A percentile compares a stretch with the other conserved stretches of the same genome.
Evolutionary conservation across 2,113 vertebrate species (phyloP).

Genomic region (Clupea harengus): DNA sequence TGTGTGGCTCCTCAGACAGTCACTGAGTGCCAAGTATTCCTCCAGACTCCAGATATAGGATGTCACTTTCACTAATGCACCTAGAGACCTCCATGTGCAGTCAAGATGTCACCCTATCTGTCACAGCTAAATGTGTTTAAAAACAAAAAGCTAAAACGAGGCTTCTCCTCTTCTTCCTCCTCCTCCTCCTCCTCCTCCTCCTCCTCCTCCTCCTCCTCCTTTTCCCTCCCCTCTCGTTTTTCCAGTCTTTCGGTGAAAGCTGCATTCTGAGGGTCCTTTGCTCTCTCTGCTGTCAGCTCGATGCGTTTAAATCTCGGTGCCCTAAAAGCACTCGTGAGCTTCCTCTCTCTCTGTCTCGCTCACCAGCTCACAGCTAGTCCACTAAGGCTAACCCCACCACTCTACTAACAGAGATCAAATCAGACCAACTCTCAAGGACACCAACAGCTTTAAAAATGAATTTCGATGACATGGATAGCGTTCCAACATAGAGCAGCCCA

Average conservation of each 20-base stretch:
- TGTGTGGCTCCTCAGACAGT: too few relatives aligned
- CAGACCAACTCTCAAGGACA: background rate
- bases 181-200: constrained; percentile 12
- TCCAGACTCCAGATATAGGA: constrained; percentile 4
- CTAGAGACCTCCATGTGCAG: constrained; percentile 17
- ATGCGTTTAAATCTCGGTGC: constrained; percentile 61
- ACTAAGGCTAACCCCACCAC: background rate
- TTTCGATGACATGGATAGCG: background rate
- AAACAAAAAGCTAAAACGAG: constrained; percentile 35
- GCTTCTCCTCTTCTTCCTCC: background rate
- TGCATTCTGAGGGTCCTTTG: constrained; percentile 72
- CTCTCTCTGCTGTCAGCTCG: constrained; percentile 67
- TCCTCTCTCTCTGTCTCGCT: background rate
- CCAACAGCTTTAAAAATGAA: background rate
- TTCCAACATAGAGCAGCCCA: background rate
- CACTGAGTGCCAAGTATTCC: constrained; percentile 22
- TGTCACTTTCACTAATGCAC: too few relatives aligned
- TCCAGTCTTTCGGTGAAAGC: constrained; percentile 72
- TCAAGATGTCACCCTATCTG: constrained; percentile 19
- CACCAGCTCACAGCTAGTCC: constrained; percentile 17
- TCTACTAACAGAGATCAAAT: constrained; percentile 30
- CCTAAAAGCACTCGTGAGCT: constrained; percentile 17
- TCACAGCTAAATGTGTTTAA: constrained; percentile 20
- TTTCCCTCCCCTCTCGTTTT: constrained; percentile 45
- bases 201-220: background rate